These are phyloP conservation scores for Hirtodrosophila alboralis DNA, from an alignment of 2,888 invertebrate species.

Conservation along the genomic window DNA sequence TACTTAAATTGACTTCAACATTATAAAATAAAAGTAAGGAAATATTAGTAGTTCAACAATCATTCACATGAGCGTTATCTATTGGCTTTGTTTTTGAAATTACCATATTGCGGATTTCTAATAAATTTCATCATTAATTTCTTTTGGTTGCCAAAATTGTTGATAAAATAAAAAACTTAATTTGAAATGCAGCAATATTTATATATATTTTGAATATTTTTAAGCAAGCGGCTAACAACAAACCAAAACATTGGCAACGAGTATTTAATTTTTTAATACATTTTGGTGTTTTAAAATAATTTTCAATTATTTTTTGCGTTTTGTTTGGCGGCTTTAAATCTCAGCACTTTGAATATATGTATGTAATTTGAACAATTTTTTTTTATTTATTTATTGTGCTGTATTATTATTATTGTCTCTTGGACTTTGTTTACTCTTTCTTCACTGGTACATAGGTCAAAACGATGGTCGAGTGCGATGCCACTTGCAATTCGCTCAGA, in stretches of 20 bases:
- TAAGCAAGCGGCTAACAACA: constrained; percentile 26
- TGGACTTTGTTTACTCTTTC: constrained; percentile 70
- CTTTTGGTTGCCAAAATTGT: too few relatives aligned
- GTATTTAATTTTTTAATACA: constrained; percentile 11
- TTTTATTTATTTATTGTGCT: constrained; percentile 6
- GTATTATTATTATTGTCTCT: constrained; percentile 3
- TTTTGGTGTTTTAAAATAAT: constrained; percentile 1
- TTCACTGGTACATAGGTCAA: constrained; percentile 88
- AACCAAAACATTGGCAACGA: neutral
- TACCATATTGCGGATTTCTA: too few relatives aligned
- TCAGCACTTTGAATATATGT: constrained; percentile 20
- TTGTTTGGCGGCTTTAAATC: constrained; percentile 40
- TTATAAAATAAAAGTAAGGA: too few relatives aligned
- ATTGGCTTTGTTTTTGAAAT: too few relatives aligned
- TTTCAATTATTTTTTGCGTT: constrained; percentile 1
- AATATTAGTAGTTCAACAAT: too few relatives aligned
- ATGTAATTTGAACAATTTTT: neutral
- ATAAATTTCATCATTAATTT: too few relatives aligned
- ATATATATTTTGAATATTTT: constrained; percentile 35
- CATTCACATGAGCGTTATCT: too few relatives aligned
- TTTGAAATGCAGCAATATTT: constrained; percentile 51
- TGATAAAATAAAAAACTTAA: constrained; percentile 1
- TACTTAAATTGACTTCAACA: too few relatives aligned
- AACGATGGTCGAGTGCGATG: constrained; percentile 87
- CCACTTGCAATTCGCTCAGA: constrained; percentile 86